A percentile compares a stretch with the other conserved stretches of the same genome.
Conservation (phyloP, 2,113 vertebrate species). For the Cathartes aura region DNA sequence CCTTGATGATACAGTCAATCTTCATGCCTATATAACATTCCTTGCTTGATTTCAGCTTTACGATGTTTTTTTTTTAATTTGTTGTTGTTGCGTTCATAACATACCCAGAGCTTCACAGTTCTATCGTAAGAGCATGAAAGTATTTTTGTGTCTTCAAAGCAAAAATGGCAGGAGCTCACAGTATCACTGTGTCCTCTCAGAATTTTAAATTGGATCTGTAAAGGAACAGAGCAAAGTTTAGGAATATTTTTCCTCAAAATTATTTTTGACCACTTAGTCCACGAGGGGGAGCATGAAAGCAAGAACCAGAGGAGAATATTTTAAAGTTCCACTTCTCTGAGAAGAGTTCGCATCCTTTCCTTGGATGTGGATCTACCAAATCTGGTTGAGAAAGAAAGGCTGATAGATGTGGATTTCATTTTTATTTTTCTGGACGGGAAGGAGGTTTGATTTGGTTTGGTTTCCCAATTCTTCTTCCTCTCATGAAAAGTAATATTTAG, state of each 20-base stretch:
- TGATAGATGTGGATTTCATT: not conserved
- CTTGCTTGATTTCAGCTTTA: not conserved
- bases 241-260: not conserved
- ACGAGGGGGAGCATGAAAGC: not conserved
- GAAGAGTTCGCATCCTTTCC: not conserved
- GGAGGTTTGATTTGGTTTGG: not conserved
- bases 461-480: not conserved
- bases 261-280: not conserved
- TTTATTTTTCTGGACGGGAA: not conserved
- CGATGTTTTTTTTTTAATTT: too few relatives aligned
- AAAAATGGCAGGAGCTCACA: conserved; percentile 75
- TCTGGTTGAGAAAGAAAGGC: not conserved
- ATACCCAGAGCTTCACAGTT: conserved; percentile 71
- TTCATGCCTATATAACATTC: not conserved
- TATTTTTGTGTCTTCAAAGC: conserved; percentile 70
- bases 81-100: not conserved
- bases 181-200: conserved; percentile 40
- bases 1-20: not conserved
- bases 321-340: not conserved
- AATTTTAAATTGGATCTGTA: conserved; percentile 68
- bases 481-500: not conserved
- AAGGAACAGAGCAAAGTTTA: not conserved
- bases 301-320: not conserved
- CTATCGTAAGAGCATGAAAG: conserved; percentile 61
- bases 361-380: fast-evolving